Base-by-base conservation (phyloP, 2,113 vertebrate species). In the Eupsittula cactorum region DNA sequence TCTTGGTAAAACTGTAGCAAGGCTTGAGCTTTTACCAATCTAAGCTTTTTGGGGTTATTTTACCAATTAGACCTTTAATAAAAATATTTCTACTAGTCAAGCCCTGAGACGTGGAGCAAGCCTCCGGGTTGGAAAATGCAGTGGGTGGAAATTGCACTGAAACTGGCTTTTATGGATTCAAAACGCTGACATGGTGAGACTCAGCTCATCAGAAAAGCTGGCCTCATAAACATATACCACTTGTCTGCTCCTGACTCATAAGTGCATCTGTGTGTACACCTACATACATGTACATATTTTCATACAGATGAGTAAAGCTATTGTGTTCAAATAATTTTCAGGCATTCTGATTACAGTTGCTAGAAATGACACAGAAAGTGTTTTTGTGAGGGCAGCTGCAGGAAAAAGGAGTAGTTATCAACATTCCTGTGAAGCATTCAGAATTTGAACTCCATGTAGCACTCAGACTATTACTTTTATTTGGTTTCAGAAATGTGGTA, bases 41-140 rank as follows among this genome's bases (percentile, higher is more conserved):
- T 41, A 68, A 39, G 35, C 14, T 71, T 84, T 78, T 77, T 3
- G 23, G 5, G 25, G 46, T 78, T 86, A 82, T 73, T 87, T 85
- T 57, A 82, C 44, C 31, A 77, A 73, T 76, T 71, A 92, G 64
- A 78, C 6, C 33, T 65, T 57, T 46, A 79, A 71, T 75, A 17
- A 76, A 87, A 93, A 64, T 64, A 85, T 90, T 76, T 90, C 47
- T 88, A 15, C 17, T 71, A 57, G 60, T 39, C 78, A 82, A 64
- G 52, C 20, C 88, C 55, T 50, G 55, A 82, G 52, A 70, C 17
- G 7, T 50, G n/a, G 75, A 76, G 23, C 44, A 60, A 87, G 47
- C 41, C 42, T 62, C 41, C 35, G 23, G 19, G 28, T 0, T 89
- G 65, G 78, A 89, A 96, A 89, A 93, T 50, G 33, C 20, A 23